Percentiles rank a stretch among this genome's conserved stretches.
Evolutionary conservation across 2,888 invertebrate genomes (phyloP).

Genomic region (Xanthia icteritia): DNA sequence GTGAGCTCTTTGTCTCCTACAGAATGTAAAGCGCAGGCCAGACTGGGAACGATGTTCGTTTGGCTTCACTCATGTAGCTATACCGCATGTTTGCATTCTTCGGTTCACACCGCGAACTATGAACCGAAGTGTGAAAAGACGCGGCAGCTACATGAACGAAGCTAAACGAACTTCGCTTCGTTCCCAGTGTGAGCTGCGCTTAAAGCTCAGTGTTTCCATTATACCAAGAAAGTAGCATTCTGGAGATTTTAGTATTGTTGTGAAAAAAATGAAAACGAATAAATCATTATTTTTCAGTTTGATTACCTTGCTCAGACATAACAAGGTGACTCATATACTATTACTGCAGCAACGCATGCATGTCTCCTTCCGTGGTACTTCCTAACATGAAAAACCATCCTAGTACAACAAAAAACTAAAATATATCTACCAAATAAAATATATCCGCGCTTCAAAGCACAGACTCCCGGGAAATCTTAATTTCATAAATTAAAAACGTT

Average conservation of each 20-base stretch:
- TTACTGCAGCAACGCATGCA: constrained; percentile 10
- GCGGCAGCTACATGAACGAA: no score
- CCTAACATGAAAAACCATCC: background rate
- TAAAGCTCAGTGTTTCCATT: background rate
- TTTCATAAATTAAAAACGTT: constrained; percentile 61
- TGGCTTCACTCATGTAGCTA: no score
- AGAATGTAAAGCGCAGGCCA: background rate
- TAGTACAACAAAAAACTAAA: constrained; percentile 17
- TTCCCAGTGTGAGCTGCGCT: no score
- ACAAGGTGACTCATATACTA: background rate
- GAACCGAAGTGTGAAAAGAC: no score
- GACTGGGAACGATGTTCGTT: no score
- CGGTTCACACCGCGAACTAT: no score
- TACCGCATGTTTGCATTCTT: no score
- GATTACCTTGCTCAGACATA: background rate
- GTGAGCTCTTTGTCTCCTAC: constrained; percentile 11
- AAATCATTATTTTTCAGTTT: no score
- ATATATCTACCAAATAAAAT: constrained; percentile 16
- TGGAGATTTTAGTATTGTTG: background rate
- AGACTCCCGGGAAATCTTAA: constrained; percentile 60
- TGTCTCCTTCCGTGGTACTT: background rate
- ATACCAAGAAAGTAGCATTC: background rate
- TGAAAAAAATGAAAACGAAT: background rate
- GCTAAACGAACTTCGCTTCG: no score
- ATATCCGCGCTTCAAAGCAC: constrained; percentile 15